Evolutionary conservation across 2,888 invertebrate species (phyloP).

Genomic region (Zhengitettix transpicula): DNA sequence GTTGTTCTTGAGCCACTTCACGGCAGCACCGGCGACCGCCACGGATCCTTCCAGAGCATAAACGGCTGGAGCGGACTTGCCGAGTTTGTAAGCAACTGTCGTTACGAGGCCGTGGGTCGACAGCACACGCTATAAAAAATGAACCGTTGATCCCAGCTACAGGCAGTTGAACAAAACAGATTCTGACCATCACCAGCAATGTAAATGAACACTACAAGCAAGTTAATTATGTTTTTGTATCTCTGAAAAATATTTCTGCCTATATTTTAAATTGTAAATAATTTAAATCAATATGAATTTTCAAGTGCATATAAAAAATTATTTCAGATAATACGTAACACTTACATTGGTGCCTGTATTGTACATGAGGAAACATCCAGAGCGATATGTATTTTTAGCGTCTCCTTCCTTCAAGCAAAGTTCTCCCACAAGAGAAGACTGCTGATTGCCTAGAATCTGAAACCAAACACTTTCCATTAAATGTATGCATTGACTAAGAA

Average conservation of each 20-base stretch:
- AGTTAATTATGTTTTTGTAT: no score
- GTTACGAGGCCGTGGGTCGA: slow-evolving; percentile 80
- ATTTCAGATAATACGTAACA: not conserved
- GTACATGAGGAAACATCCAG: slow-evolving; percentile 87
- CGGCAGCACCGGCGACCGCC: slow-evolving; percentile 81
- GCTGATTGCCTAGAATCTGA: slow-evolving; percentile 89
- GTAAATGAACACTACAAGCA: no score
- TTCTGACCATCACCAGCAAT: no score
- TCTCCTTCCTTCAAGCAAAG: slow-evolving; percentile 73
- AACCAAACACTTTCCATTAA: slow-evolving; percentile 3
- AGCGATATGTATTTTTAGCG: slow-evolving; percentile 88
- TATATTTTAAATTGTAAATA: no score
- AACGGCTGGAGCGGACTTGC: slow-evolving; percentile 56
- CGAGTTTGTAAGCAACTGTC: slow-evolving; percentile 82
- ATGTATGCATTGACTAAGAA: no score
- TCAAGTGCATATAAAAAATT: no score
- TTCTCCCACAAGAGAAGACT: slow-evolving; percentile 84
- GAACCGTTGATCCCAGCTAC: not conserved
- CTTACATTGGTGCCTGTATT: slow-evolving; percentile 70
- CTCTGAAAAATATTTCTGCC: no score
- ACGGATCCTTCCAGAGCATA: slow-evolving; percentile 96
- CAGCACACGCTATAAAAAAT: slow-evolving; percentile 35
- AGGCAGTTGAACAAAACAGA: no score
- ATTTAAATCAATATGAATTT: no score
- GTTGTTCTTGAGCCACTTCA: slow-evolving; percentile 88